Evolutionary conservation across 2,113 vertebrate species (phyloP), one percentile per base, ranked within the genome.

Genomic region (Boulengeromyrus knoepffleri): DNA sequence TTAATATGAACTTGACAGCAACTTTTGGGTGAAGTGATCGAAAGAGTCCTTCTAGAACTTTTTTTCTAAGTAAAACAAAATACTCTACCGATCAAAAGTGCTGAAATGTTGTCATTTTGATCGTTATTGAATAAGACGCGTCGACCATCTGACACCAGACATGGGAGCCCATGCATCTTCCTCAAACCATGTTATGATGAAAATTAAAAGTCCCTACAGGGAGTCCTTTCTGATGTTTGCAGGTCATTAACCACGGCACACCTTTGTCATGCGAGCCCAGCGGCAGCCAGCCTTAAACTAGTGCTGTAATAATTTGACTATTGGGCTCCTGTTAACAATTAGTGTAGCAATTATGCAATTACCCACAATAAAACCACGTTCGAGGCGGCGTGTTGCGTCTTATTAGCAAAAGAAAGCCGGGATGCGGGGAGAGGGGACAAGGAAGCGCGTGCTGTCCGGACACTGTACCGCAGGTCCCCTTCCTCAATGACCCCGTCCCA

Each of bases 331-430:
- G 96, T 96, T 96, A 96, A 92, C 95, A 96, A 96, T 96, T 96
- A 96, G 96, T 95, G 94, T 93, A 94, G 94, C 94, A 96, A 96
- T 96, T 96, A 96, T 92, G 92, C 93, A 95, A 96, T 96, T 96
- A 95, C 96, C 92, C 86, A 93, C 96, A 96, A 96, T 96, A 96
- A 96, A 96, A 95, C 91, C 93, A 90, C 92, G 91, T 91, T 90
- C 84, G 58, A 88, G 50, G 80, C 88, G 83, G 39, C 91, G 94
- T 91, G 58, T 58, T 42, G 50, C 84, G 91, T 84, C 56, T 9
- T 92, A 95, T 96, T 96, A 95, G 92, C 94, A 96, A 94, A 49
- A 91, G 92, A 96, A 96, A 94, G 92, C 89, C 89, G 90, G 50
- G 62, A 93, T 90, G 91, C 90, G 70, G 27, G 88, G 36, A 27